phyloP scores from a whole-genome alignment of 2,113 vertebrate species.

The Heptranchias perlo region DNA sequence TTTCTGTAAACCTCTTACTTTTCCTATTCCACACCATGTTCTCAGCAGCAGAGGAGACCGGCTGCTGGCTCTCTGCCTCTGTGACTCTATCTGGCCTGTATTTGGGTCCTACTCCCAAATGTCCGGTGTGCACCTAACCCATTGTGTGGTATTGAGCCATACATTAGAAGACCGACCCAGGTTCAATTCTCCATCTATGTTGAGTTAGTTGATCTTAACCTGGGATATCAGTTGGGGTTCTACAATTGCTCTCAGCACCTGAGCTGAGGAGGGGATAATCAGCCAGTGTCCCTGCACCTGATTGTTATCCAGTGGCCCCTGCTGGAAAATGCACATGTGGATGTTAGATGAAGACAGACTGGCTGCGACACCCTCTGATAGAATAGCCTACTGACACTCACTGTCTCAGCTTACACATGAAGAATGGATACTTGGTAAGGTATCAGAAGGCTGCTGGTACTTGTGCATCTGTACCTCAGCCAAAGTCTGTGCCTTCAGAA shows the following conservation, averaged over 20 bases:
- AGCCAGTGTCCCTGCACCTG: not conserved
- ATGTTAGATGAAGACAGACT: not conserved
- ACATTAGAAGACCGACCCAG: not conserved
- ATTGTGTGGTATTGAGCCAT: too few relatives aligned
- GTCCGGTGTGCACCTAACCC: not conserved
- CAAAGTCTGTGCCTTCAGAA: not conserved
- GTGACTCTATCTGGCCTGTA: not conserved
- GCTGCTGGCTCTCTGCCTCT: not conserved
- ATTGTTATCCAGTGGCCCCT: too few relatives aligned
- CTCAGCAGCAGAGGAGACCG: too few relatives aligned
- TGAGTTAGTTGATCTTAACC: not conserved
- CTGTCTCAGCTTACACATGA: not conserved
- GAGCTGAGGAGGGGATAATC: not conserved
- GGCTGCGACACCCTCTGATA: not conserved
- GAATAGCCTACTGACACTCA: too few relatives aligned
- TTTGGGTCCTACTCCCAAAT: not conserved
- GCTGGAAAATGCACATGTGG: not conserved
- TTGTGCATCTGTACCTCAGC: not conserved
- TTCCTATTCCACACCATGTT: too few relatives aligned
- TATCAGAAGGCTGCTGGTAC: not conserved
- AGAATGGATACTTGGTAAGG: not conserved
- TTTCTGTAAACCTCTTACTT: too few relatives aligned
- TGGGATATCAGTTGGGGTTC: not conserved
- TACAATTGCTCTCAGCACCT: not conserved
- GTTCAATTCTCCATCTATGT: not conserved